Evolutionary conservation across 2,113 vertebrate genomes (phyloP).

Genomic region (Pandion haliaetus): DNA sequence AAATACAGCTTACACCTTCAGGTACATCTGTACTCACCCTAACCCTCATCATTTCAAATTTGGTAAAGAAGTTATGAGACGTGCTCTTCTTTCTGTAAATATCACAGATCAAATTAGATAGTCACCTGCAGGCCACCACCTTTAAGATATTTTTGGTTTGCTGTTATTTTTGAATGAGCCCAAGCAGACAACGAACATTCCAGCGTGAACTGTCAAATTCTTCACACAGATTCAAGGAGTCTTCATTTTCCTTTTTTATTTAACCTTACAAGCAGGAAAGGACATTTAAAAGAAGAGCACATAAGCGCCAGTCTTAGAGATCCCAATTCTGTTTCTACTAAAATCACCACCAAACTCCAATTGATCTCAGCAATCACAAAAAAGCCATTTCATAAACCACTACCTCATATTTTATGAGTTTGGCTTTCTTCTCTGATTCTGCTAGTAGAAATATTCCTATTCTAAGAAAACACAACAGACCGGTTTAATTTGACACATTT

Average conservation of each 20-base stretch:
- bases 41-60: slow-evolving; percentile 44
- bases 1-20: slow-evolving; percentile 71
- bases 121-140: not conserved
- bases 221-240: not conserved
- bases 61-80: slow-evolving; percentile 59
- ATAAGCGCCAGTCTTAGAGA: not conserved
- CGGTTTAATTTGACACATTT: not conserved
- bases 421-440: slow-evolving; percentile 7
- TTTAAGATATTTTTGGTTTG: not conserved
- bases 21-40: slow-evolving; percentile 64
- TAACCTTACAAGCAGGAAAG: not conserved
- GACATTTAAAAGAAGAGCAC: not conserved
- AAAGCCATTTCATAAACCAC: not conserved
- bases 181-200: not conserved
- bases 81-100: slow-evolving; percentile 59
- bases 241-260: not conserved
- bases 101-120: not conserved
- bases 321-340: not conserved
- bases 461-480: not conserved
- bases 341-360: not conserved
- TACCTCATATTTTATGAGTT: not conserved
- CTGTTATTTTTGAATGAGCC: not conserved
- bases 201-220: not conserved
- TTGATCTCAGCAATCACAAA: not conserved
- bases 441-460: not conserved